Conservation (phyloP, 1,140 invertebrate species). For the Panagrolaimus sp. region DNA sequence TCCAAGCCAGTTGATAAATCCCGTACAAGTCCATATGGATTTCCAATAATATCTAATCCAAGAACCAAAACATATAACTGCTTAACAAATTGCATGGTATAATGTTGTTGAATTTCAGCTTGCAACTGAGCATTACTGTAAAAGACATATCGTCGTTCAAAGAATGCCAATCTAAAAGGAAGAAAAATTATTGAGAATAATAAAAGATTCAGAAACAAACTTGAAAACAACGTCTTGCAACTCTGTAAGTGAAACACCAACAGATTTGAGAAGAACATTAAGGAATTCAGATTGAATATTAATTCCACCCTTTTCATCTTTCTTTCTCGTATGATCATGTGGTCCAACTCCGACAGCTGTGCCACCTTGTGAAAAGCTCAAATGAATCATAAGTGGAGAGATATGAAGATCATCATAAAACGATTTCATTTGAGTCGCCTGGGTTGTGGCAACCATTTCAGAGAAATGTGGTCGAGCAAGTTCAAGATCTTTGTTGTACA, state of each 20-base stretch:
- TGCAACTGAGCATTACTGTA: constrained; percentile 79
- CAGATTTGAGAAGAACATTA: constrained; percentile 80
- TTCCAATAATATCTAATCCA: constrained; percentile 92
- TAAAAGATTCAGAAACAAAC: constrained; percentile 20
- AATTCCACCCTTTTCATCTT: constrained; percentile 45
- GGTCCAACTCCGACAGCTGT: constrained; percentile 62
- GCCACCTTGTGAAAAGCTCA: constrained; percentile 72
- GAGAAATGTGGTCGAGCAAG: constrained; percentile 51
- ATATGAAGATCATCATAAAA: constrained; percentile 93
- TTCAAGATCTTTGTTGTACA: constrained; percentile 60
- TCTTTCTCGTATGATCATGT: not conserved
- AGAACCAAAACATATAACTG: constrained; percentile 93
- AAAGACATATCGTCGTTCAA: constrained; percentile 82
- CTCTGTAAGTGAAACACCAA: constrained; percentile 74
- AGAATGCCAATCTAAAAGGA: constrained; percentile 77
- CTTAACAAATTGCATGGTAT: constrained; percentile 81
- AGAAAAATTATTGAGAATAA: not conserved
- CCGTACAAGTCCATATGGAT: constrained; percentile 89
- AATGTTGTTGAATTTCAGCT: constrained; percentile 78
- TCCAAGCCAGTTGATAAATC: constrained; percentile 90
- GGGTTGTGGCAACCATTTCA: constrained; percentile 52
- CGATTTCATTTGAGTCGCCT: constrained; percentile 73
- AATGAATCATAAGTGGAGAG: constrained; percentile 84
- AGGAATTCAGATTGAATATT: constrained; percentile 66
- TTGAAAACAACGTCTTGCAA: constrained; percentile 98